Evolutionary conservation across 23 tunicate genomes (phyloP).

Genomic region (Corella eumyota): DNA sequence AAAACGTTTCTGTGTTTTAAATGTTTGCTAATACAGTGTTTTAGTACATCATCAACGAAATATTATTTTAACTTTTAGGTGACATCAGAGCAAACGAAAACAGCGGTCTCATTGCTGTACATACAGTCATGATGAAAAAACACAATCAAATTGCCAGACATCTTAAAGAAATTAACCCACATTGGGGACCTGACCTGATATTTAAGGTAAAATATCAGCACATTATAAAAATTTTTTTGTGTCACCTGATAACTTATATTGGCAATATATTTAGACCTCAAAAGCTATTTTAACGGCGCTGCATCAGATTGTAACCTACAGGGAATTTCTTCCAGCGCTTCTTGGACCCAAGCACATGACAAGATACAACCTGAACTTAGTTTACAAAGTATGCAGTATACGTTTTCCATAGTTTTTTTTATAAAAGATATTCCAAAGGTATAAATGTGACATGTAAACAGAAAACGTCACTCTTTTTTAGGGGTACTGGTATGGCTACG

Average conservation of each 20-base stretch:
- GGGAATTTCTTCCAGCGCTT: constrained; percentile 60
- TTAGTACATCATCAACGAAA: no score
- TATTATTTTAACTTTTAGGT: no score
- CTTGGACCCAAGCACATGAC: constrained; percentile 47
- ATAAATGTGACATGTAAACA: no score
- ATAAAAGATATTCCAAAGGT: no score
- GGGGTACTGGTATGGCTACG: constrained; percentile 77
- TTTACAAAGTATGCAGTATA: constrained; percentile 8
- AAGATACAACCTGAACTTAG: constrained; percentile 24
- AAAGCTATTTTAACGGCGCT: constrained; percentile 43
- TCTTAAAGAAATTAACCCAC: constrained; percentile 32
- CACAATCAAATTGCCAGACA: constrained; percentile 50
- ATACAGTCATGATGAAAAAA: constrained; percentile 53
- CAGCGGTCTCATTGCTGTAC: constrained; percentile 48
- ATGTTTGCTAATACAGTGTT: background rate
- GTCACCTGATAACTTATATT: no score
- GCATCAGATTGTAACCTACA: constrained; percentile 55
- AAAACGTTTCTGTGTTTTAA: no score
- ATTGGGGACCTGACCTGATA: constrained; percentile 34
- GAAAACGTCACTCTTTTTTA: background rate
- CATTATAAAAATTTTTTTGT: no score
- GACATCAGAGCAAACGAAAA: constrained; percentile 76
- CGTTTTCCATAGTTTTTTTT: no score
- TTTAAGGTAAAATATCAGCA: constrained; percentile 16
- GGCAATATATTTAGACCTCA: constrained; percentile 48